Base-by-base conservation (phyloP, 2,888 invertebrate genomes). In the Caenorhabditis drosophilae region DNA sequence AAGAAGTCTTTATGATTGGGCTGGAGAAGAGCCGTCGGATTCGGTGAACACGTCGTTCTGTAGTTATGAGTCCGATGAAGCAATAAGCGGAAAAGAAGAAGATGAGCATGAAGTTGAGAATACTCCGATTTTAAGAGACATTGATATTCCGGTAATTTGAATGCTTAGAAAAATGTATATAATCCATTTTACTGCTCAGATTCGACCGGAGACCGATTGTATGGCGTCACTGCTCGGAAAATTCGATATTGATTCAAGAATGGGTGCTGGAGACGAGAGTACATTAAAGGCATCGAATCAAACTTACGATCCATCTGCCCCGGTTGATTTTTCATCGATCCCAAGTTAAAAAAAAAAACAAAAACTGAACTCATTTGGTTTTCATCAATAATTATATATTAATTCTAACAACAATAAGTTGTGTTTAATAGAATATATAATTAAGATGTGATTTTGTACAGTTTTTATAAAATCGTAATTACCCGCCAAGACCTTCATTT, bases 171-270 rank as follows among this genome's bases (percentile, higher is more conserved):
- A n/a, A 11, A n/a, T 36, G 36, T 22, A 4, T 25, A 16, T 18
- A 4, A 15, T 9, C 20, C 44, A 36, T 36, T 4, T 7, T 31
- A n/a, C 18, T 36, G 7, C n/a, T 34, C 20, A 70, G 70, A 46
- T 68, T 42, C 72, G 72, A 9, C 73, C 73, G 6, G 76, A 79
- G 22, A 59, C 80, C 7, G 81, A 82, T 47, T 55, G 64, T 31
- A 76, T 81, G 78, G 80, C 81, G 4, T 81, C 80, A 2, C 62
- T 81, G 16, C 66, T 81, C 34, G 80, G 79, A 40, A 69, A 68
- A 41, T 79, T 81, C 69, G 77, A 80, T 47, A 69, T 79, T 60
- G 76, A 78, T 53, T 75, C 77, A 2, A 66, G 74, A 18, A 58
- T 50, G 44, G 68, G 70, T 20, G 38, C 20, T 23, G 67, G 52